These are phyloP conservation scores for Furcula furcula DNA, from an alignment of 2,888 invertebrate species.

Conservation along the genomic window DNA sequence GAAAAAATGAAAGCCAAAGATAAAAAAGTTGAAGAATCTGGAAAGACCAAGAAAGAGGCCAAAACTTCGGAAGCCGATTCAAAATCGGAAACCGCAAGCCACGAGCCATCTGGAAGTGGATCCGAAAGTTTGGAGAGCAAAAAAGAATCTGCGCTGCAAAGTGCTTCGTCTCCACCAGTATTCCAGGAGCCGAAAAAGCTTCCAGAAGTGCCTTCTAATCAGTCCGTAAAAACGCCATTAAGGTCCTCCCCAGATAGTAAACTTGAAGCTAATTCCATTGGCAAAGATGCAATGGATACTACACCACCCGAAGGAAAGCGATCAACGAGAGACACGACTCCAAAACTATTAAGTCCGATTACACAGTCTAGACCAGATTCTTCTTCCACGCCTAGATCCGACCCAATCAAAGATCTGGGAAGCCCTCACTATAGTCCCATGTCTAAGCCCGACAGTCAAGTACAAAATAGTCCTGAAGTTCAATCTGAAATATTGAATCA, in stretches of 20 bases:
- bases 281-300: slow-evolving; percentile 41
- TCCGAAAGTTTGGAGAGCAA: slow-evolving; percentile 47
- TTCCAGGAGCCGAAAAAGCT: slow-evolving; percentile 70
- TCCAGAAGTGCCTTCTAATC: slow-evolving; percentile 41
- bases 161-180: slow-evolving; percentile 48
- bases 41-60: slow-evolving; percentile 41
- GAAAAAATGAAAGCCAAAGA: slow-evolving; percentile 67
- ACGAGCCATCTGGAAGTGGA: slow-evolving; percentile 36
- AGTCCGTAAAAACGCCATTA: slow-evolving; percentile 27
- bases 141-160: slow-evolving; percentile 43
- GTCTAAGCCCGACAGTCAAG: slow-evolving; percentile 73
- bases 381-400: slow-evolving; percentile 69
- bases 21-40: slow-evolving; percentile 43
- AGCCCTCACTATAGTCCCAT: slow-evolving; percentile 73
- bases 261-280: slow-evolving; percentile 38
- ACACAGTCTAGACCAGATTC: slow-evolving; percentile 69
- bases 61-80: slow-evolving; percentile 55
- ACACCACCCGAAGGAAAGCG: slow-evolving; percentile 43
- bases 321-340: slow-evolving; percentile 46
- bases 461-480: slow-evolving; percentile 69
- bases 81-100: slow-evolving; percentile 42
- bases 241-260: slow-evolving; percentile 57
- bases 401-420: slow-evolving; percentile 58
- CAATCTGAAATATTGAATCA: slow-evolving; percentile 51
- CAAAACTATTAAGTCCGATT: slow-evolving; percentile 64